phyloP scores from a whole-genome alignment of 35 echinoderm and acorn worm genomes.

The Heliocidaris erythrogramma region DNA sequence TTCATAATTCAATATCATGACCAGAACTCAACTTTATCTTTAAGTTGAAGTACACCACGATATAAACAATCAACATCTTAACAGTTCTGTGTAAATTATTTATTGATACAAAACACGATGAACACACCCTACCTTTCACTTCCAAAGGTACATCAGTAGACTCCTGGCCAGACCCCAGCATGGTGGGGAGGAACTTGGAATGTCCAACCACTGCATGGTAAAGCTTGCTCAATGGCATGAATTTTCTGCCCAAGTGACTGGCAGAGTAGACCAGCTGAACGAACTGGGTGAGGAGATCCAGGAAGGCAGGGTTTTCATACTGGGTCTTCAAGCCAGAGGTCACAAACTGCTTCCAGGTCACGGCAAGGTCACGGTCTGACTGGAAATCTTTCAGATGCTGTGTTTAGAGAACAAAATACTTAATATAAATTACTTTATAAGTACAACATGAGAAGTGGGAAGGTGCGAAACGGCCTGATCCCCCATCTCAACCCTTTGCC shows the following conservation, averaged over 20 bases:
- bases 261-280: slow-evolving; percentile 55
- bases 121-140: slow-evolving; percentile 50
- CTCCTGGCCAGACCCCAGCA: slow-evolving; percentile 54
- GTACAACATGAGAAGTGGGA: no score
- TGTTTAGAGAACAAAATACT: background rate
- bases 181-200: slow-evolving; percentile 74
- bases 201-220: slow-evolving; percentile 80
- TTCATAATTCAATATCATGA: no score
- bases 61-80: no score
- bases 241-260: background rate
- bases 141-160: background rate
- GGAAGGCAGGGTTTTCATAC: slow-evolving; percentile 50
- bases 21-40: no score
- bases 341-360: slow-evolving; percentile 72
- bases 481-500: no score
- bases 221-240: slow-evolving; percentile 58
- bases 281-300: slow-evolving; percentile 46
- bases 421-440: background rate
- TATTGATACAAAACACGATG: no score
- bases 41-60: no score
- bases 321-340: slow-evolving; percentile 63
- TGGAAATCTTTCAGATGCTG: slow-evolving; percentile 23
- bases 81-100: no score
- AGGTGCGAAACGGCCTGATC: no score
- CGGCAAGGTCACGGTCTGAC: background rate